Evolutionary conservation across 2,797 vertebrate species (phyloP).

Genomic region (Typhlichthys subterraneus): DNA sequence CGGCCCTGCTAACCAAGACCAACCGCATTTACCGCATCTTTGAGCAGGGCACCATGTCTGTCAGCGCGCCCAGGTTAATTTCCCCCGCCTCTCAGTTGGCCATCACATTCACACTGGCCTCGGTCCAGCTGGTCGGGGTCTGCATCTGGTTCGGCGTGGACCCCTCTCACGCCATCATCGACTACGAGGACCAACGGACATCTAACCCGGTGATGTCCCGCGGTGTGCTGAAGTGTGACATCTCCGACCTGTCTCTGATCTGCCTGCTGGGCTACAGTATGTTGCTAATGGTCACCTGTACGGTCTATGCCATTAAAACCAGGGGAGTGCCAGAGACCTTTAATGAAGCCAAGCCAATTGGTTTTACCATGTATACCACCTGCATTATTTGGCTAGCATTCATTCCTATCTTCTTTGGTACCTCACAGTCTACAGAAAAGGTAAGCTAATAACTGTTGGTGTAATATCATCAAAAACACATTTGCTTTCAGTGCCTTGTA

Average conservation of each 20-base stretch:
- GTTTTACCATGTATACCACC: conserved; percentile 99
- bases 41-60: conserved; percentile 93
- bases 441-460: conserved; percentile 72
- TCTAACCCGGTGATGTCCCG: conserved; percentile 89
- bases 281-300: conserved; percentile 99
- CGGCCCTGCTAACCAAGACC: conserved; percentile 96
- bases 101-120: conserved; percentile 96
- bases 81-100: conserved; percentile 94
- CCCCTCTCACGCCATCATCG: conserved; percentile 94
- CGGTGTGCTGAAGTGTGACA: conserved; percentile 97
- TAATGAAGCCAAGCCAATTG: conserved; percentile 98
- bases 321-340: conserved; percentile 97
- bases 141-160: conserved; percentile 96
- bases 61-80: conserved; percentile 93
- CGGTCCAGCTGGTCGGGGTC: conserved; percentile 94
- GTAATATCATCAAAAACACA: no score
- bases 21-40: conserved; percentile 99
- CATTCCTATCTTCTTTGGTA: conserved; percentile 99
- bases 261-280: conserved; percentile 98
- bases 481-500: no score
- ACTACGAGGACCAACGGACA: conserved; percentile 97
- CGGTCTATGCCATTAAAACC: conserved; percentile 98
- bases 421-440: conserved; percentile 97
- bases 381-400: conserved; percentile 99
- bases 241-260: conserved; percentile 97